phyloP scores from a whole-genome alignment of 1,140 invertebrate genomes.

The Anastatus disparis region DNA sequence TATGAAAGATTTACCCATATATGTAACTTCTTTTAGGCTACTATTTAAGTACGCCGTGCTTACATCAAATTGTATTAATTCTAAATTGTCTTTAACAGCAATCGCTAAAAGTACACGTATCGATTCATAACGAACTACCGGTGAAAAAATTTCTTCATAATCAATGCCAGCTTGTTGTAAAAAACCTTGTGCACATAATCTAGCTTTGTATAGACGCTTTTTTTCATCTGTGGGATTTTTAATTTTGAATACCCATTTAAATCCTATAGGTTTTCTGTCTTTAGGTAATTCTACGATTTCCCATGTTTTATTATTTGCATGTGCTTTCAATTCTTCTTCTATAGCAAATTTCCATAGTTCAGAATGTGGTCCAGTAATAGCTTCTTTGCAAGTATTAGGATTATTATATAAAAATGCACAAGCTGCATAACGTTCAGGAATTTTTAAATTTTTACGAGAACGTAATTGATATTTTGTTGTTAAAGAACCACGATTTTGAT shows the following conservation, averaged over 20 bases:
- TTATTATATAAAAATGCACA: no score
- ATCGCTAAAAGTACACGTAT: conserved; percentile 43
- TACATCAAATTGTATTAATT: no score
- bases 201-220: conserved; percentile 20
- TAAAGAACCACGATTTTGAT: no score
- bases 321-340: not conserved
- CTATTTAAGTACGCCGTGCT: no score
- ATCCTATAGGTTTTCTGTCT: not conserved
- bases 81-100: not conserved
- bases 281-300: not conserved
- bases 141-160: conserved; percentile 50
- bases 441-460: no score
- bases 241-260: conserved; percentile 40
- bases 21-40: no score
- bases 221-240: conserved; percentile 31
- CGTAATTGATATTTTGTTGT: no score
- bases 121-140: conserved; percentile 43
- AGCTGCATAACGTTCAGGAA: no score
- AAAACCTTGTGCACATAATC: conserved; percentile 36
- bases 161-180: conserved; percentile 44
- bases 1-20: no score
- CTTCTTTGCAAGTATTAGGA: not conserved
- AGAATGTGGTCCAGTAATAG: not conserved
- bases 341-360: not conserved
- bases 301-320: not conserved